Conservation (phyloP, 92 coral and sea anemone genomes). For the Epizoanthus stellaris region DNA sequence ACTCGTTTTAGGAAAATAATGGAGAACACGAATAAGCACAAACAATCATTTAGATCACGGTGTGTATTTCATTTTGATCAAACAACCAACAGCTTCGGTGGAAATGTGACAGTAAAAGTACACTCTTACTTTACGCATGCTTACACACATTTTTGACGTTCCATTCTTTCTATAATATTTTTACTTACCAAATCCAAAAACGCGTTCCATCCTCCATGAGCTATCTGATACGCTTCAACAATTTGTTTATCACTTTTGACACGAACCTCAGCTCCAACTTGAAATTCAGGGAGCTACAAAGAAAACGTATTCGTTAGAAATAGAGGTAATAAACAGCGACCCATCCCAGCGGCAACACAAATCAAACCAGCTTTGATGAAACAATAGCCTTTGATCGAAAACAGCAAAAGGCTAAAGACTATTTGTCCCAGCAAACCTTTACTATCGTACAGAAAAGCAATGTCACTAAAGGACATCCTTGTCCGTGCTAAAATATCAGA, state of each 20-base stretch:
- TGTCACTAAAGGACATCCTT: too few species aligned
- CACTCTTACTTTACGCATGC: not conserved
- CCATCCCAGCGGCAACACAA: too few species aligned
- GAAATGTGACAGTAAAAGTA: too few species aligned
- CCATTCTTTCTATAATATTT: not conserved
- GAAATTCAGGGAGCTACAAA: conserved; percentile 12
- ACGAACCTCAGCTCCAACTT: conserved; percentile 28
- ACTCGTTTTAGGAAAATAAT: not conserved
- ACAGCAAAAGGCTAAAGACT: too few species aligned
- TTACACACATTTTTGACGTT: not conserved
- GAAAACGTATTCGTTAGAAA: not conserved
- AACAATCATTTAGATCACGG: too few species aligned
- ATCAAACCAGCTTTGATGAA: too few species aligned
- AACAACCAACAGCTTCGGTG: too few species aligned
- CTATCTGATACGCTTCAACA: conserved; percentile 16
- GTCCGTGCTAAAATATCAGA: too few species aligned
- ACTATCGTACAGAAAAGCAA: too few species aligned
- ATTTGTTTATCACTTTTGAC: conserved; percentile 20
- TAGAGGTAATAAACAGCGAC: not conserved
- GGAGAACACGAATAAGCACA: not conserved
- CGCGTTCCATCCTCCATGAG: conserved; percentile 34
- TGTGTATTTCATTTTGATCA: too few species aligned
- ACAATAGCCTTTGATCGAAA: too few species aligned
- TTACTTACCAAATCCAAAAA: conserved; percentile 25
- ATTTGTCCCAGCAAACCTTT: too few species aligned